Evolutionary conservation across 2,888 invertebrate genomes (phyloP), one percentile per base, ranked within the genome.

Genomic region (Parnassius glacialis): DNA sequence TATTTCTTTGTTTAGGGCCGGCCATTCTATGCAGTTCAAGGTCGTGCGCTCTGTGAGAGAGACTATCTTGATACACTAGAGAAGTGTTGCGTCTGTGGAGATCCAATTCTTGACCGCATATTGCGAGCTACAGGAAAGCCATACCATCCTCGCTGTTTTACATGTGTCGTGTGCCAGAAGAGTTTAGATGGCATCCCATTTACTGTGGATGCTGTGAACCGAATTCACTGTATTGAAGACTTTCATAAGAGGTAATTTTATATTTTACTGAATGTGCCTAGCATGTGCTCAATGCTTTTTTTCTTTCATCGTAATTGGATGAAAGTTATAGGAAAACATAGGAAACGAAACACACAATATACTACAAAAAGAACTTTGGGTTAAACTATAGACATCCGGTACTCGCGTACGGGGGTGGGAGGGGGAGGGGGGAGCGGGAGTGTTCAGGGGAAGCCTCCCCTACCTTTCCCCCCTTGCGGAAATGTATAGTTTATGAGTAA

Each of bases 221-320:
- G 97, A 79, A 98, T 99, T 73, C 98, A 99, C 83, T 99, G 99
- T 84, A 99, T 99, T 79, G 98, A 98, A 76, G 99, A 99, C 90
- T 99, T 99, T 83, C 99, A 99, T 88, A 98, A 97, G 97, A 97
- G 98, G 94, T 90, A 68, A 58, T 47, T 55, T 51, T 1, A n/a
- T 25, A 3, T 25, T 25, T 5, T 25, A 25, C 1, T 25, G 2
- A 25, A 2, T 25, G 25, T 25, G 25, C 25, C 3, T 25, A 7
- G 3, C 3, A 3, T 25, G 25, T 25, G 25, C 3, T 25, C 3
- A 25, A 25, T 25, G 25, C 25, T 25, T 25, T 25, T 25, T 5
- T 25, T 25, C 5, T 25, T 25, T 25, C 5, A 3, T 25, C 5
- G 3, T 25, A 25, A 25, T 25, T 3, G 7, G 25, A 7, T 25